Conservation (phyloP, 1,140 invertebrate species). For the Gryllus bimaculatus region DNA sequence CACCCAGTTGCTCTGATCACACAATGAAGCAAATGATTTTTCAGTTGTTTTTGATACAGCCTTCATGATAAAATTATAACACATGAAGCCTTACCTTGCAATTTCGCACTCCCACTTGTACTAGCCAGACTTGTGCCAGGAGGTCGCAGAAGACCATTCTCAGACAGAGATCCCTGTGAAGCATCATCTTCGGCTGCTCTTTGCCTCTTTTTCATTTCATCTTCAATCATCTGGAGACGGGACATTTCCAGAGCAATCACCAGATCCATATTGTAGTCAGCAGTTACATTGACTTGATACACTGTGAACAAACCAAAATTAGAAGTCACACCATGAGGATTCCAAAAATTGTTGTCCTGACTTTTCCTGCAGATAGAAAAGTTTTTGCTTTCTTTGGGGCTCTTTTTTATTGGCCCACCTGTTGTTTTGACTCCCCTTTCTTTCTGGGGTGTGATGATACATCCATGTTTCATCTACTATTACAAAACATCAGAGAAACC, state of each 20-base stretch:
- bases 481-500: no score
- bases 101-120: neutral
- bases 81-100: neutral
- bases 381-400: no score
- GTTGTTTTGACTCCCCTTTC: no score
- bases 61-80: no score
- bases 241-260: constrained; percentile 63
- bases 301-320: constrained; percentile 22
- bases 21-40: no score
- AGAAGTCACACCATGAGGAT: neutral
- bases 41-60: no score
- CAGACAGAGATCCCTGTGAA: neutral
- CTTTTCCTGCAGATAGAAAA: no score
- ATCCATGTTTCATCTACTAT: no score
- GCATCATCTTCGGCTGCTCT: constrained; percentile 17
- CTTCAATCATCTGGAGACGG: constrained; percentile 55
- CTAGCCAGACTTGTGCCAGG: constrained; percentile 7
- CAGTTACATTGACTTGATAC: constrained; percentile 29
- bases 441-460: no score
- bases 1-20: no score
- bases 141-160: neutral
- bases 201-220: constrained; percentile 36
- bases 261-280: constrained; percentile 52
- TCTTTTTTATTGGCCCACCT: no score
- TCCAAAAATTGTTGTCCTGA: neutral